These are phyloP conservation scores for Yponomeuta cagnagella DNA, from an alignment of 2,888 invertebrate species.

Conservation along the genomic window DNA sequence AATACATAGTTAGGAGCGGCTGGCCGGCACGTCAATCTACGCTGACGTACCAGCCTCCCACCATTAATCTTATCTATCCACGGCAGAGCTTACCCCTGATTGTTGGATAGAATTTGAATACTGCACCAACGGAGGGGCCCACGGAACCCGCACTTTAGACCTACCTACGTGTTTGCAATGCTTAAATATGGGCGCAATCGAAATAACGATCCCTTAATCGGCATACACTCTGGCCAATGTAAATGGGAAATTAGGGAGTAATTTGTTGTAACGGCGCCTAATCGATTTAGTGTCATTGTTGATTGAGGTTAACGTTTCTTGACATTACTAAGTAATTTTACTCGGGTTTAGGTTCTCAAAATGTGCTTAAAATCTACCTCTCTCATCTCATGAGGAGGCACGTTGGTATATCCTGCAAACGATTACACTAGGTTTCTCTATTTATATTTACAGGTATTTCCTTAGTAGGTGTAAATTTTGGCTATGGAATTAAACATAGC, in stretches of 20 bases:
- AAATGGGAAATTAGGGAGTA: constrained; percentile 4
- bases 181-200: constrained; percentile 27
- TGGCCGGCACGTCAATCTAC: constrained; percentile 33
- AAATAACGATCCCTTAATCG: constrained; percentile 18
- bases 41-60: constrained; percentile 37
- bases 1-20: not conserved
- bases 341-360: too few species aligned
- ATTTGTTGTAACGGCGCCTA: not conserved
- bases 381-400: too few species aligned
- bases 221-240: not conserved
- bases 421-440: too few species aligned
- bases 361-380: too few species aligned
- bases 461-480: constrained; percentile 6
- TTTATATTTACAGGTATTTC: too few species aligned
- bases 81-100: constrained; percentile 37
- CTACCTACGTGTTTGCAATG: constrained; percentile 33
- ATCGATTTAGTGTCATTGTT: not conserved
- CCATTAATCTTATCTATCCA: constrained; percentile 64
- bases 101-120: constrained; percentile 53
- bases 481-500: constrained; percentile 21
- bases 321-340: too few species aligned
- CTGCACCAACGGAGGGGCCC: constrained; percentile 33
- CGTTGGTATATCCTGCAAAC: too few species aligned
- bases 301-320: not conserved
- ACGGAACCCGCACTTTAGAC: constrained; percentile 21